Evolutionary conservation across 2,888 invertebrate species (phyloP).

Genomic region (Drosophila demipolita): DNA sequence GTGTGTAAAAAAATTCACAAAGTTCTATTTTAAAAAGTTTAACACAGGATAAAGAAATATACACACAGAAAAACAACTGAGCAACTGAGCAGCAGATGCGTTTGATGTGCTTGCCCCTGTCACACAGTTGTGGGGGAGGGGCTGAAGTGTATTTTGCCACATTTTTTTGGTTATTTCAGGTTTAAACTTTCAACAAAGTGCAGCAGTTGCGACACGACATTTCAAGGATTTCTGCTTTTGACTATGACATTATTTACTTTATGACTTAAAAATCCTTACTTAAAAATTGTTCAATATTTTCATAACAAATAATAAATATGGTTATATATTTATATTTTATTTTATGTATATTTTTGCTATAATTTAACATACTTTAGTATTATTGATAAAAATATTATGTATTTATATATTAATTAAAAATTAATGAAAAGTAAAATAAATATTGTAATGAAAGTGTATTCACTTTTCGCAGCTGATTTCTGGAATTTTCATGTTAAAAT

Average conservation of each 20-base stretch:
- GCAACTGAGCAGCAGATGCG: slow-evolving; percentile 59
- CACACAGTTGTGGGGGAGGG: slow-evolving; percentile 14
- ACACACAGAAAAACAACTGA: slow-evolving; percentile 14
- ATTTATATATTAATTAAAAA: neutral
- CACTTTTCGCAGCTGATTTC: neutral
- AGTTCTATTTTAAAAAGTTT: slow-evolving; percentile 28
- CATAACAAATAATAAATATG: neutral
- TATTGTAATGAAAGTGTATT: neutral
- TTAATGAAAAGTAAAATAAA: neutral
- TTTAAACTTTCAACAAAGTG: slow-evolving; percentile 41
- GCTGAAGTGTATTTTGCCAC: slow-evolving; percentile 46
- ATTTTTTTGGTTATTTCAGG: slow-evolving; percentile 38
- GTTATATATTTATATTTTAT: too few relatives aligned
- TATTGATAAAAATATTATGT: neutral
- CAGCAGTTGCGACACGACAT: slow-evolving; percentile 32
- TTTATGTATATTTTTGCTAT: neutral
- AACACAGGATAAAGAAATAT: slow-evolving; percentile 4
- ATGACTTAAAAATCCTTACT: slow-evolving; percentile 1
- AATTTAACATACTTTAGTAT: neutral
- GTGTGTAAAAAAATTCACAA: slow-evolving; percentile 13
- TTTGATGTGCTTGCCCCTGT: slow-evolving; percentile 53
- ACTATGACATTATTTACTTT: slow-evolving; percentile 34
- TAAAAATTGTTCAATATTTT: slow-evolving; percentile 4
- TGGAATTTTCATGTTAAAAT: fast-evolving
- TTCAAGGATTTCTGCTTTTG: slow-evolving; percentile 25